Evolutionary conservation across 2,888 invertebrate species (phyloP).

Genomic region (Fragum whitleyi): DNA sequence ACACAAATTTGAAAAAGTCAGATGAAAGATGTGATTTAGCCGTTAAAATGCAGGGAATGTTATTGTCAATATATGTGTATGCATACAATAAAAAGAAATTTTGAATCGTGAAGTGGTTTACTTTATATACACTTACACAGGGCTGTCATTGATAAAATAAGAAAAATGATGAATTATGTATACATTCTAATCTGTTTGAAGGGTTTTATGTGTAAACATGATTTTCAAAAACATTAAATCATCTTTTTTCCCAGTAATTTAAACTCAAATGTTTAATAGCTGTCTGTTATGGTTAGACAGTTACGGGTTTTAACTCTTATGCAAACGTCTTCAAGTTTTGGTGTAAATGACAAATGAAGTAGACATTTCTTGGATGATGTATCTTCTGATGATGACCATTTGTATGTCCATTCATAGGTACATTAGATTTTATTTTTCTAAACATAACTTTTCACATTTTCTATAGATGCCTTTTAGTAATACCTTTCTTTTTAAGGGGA

Average conservation of each 20-base stretch:
- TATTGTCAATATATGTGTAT: background rate
- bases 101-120: background rate
- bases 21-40: background rate
- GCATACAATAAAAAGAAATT: background rate
- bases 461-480: too few species aligned
- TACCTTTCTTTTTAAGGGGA: too few species aligned
- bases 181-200: conserved; percentile 11
- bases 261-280: background rate
- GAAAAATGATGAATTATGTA: conserved; percentile 13
- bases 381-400: too few species aligned
- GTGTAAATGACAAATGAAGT: too few species aligned
- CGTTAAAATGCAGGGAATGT: background rate
- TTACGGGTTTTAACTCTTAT: background rate
- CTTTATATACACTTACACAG: background rate
- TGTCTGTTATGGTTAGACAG: conserved; percentile 4
- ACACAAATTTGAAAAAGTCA: too few species aligned
- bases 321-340: too few species aligned
- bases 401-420: too few species aligned
- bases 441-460: too few species aligned
- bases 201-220: conserved; percentile 15
- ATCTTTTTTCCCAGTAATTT: conserved; percentile 7
- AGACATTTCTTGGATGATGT: too few species aligned
- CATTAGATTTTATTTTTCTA: too few species aligned
- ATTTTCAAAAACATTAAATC: conserved; percentile 8
- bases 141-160: conserved; percentile 1